phyloP scores from a whole-genome alignment of 2,113 vertebrate genomes.

The Noctilio leporinus region DNA sequence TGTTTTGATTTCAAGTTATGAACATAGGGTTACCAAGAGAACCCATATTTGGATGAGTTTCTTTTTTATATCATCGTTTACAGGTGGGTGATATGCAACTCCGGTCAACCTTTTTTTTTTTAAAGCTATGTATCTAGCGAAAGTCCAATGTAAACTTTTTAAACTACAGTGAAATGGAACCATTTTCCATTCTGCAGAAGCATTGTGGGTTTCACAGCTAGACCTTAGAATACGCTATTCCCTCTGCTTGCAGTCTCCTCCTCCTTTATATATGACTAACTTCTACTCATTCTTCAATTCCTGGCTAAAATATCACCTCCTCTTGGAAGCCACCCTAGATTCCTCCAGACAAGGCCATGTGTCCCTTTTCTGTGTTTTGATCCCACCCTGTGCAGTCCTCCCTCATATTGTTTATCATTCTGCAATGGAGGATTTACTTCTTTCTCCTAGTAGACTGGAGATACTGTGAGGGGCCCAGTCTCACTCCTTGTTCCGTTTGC shows the following conservation, averaged over 20 bases:
- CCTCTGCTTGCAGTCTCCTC: background rate
- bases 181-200: background rate
- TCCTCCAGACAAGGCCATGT: background rate
- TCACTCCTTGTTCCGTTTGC: background rate
- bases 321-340: background rate
- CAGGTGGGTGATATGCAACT: background rate
- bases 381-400: background rate
- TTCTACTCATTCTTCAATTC: background rate
- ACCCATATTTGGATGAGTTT: background rate
- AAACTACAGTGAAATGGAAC: background rate
- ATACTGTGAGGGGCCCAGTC: rapidly evolving
- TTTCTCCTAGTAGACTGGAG: background rate
- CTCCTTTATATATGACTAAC: background rate
- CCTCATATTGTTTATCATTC: too few relatives aligned
- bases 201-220: background rate
- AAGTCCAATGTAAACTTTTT: background rate
- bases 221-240: background rate
- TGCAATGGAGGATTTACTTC: background rate
- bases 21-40: background rate
- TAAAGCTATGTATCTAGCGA: background rate
- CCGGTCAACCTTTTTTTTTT: background rate
- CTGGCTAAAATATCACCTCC: background rate
- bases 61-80: background rate
- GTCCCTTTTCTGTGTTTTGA: background rate
- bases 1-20: background rate